Conservation (phyloP, 2,888 invertebrate genomes). For the Tetramorium bicarinatum region DNA sequence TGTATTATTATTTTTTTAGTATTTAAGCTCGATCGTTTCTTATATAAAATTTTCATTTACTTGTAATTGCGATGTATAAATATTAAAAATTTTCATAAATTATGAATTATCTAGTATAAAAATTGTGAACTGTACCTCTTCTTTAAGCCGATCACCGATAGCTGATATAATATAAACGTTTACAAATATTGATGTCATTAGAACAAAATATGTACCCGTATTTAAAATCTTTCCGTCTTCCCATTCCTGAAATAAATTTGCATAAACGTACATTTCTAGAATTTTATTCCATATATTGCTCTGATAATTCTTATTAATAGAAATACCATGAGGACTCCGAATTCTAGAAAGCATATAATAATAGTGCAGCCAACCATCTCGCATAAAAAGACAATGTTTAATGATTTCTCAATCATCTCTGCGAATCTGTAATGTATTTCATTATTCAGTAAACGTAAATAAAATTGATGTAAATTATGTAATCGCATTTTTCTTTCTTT, state of each 20-base stretch:
- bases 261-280: conserved; percentile 20
- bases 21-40: background rate
- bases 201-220: conserved; percentile 63
- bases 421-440: conserved; percentile 78
- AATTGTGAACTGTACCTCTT: conserved; percentile 65
- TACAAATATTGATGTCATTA: conserved; percentile 77
- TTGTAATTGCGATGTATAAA: background rate
- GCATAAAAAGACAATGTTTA: conserved; percentile 77
- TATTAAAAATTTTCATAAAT: background rate
- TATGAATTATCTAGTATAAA: background rate
- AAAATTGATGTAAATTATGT: background rate
- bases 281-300: background rate
- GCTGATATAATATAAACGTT: conserved; percentile 78
- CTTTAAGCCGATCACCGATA: conserved; percentile 80
- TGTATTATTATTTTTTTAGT: background rate
- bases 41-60: conserved; percentile 4
- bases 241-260: conserved; percentile 66
- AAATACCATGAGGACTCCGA: conserved; percentile 77
- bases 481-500: background rate
- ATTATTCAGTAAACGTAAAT: background rate
- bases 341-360: conserved; percentile 82
- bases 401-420: conserved; percentile 78
- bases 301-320: background rate
- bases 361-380: conserved; percentile 82
- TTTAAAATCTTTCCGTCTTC: conserved; percentile 57